Percentiles rank a stretch among this genome's conserved stretches.
Conservation (phyloP, 2,888 invertebrate genomes). For the Oxycera nigricornis region DNA sequence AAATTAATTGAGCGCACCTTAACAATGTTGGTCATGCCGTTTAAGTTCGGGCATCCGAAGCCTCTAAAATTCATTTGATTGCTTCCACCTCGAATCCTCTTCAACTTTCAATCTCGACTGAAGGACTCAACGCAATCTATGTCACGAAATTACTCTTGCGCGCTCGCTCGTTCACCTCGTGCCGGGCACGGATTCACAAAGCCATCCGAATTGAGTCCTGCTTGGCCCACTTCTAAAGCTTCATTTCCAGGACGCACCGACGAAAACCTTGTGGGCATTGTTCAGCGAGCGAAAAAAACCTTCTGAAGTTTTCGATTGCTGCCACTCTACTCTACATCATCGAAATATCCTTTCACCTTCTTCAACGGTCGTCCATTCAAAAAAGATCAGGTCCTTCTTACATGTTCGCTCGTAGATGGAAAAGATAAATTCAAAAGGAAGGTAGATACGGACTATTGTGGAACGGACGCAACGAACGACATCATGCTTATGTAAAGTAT, state of each 20-base stretch:
- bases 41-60: background rate
- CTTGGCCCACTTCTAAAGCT: background rate
- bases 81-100: background rate
- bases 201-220: background rate
- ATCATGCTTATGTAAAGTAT: slow-evolving; percentile 5
- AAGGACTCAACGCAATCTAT: background rate
- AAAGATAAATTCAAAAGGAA: slow-evolving; percentile 27
- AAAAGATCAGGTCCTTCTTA: slow-evolving; percentile 35
- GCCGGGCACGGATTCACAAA: too few species aligned
- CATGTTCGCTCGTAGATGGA: slow-evolving; percentile 39
- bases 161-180: background rate
- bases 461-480: slow-evolving; percentile 43
- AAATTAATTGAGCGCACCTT: slow-evolving; percentile 37
- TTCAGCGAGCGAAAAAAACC: background rate
- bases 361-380: slow-evolving; percentile 1
- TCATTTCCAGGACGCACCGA: background rate
- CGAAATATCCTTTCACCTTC: slow-evolving; percentile 3
- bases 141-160: background rate
- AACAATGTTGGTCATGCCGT: slow-evolving; percentile 9
- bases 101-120: background rate
- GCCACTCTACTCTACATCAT: background rate
- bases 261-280: background rate
- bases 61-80: slow-evolving; percentile 5
- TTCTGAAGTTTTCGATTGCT: background rate
- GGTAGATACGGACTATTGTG: slow-evolving; percentile 37